Evolutionary conservation across 2,797 vertebrate species (phyloP).

Genomic region (Dendrocincla fuliginosa): DNA sequence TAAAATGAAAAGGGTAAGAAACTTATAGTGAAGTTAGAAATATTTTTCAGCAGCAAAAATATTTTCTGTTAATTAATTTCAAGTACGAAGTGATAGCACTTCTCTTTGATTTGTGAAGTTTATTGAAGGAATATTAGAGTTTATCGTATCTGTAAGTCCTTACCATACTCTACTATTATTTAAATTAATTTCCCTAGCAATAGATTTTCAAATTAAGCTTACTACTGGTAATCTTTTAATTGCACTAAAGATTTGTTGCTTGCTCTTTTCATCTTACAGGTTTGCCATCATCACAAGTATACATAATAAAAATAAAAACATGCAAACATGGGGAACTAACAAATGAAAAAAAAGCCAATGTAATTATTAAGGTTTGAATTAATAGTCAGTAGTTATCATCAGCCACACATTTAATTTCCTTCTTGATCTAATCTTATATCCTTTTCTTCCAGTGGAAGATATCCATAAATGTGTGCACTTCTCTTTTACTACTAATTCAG

Average conservation of each 20-base stretch:
- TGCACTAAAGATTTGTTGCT: not conserved
- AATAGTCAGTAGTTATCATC: not conserved
- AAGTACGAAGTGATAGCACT: not conserved
- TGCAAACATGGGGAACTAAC: not conserved
- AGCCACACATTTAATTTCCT: conserved; percentile 28
- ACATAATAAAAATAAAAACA: not conserved
- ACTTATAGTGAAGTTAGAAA: not conserved
- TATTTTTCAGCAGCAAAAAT: not conserved
- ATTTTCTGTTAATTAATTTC: not conserved
- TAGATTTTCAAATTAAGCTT: not conserved
- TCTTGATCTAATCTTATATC: not conserved
- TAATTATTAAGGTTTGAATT: conserved; percentile 11
- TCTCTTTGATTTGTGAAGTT: not conserved
- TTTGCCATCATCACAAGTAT: not conserved
- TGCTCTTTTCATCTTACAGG: not conserved
- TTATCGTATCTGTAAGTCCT: not conserved
- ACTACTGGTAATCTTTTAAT: not conserved
- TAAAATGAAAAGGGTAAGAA: not conserved
- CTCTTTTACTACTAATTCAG: not conserved
- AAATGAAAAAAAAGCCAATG: not conserved
- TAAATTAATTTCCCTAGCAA: not conserved
- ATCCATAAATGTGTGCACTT: not conserved
- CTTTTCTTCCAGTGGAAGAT: not conserved
- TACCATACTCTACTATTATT: not conserved
- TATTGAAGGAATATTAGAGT: not conserved